Evolutionary conservation across 2,888 invertebrate species (phyloP).

Genomic region (Chironomus riparius): DNA sequence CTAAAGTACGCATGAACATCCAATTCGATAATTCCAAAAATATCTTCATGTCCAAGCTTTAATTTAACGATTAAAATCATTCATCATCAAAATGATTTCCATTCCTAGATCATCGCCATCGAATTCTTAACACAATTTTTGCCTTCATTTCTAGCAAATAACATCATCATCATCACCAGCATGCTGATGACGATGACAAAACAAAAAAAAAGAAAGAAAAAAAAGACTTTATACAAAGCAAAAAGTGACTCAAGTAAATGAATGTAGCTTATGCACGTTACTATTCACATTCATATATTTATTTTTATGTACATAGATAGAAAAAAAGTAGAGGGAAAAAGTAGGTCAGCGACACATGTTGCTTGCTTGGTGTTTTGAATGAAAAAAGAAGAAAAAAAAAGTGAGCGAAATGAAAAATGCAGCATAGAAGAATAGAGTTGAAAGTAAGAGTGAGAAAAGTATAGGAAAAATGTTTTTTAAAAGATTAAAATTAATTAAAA

Average conservation of each 20-base stretch:
- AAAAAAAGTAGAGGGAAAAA: neutral
- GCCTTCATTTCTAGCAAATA: too few species aligned
- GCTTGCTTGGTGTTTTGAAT: neutral
- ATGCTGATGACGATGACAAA: too few species aligned
- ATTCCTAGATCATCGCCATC: too few species aligned
- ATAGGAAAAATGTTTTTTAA: neutral
- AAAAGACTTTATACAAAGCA: neutral
- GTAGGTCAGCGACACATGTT: conserved; percentile 8
- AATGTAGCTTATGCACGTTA: neutral
- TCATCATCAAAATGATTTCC: too few species aligned
- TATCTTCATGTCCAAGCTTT: too few species aligned
- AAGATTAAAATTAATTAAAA: too few species aligned
- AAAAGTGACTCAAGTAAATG: neutral
- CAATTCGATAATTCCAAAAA: too few species aligned
- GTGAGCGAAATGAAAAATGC: neutral
- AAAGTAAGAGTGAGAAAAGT: neutral
- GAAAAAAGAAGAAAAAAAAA: neutral
- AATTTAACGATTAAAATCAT: too few species aligned
- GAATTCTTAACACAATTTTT: too few species aligned
- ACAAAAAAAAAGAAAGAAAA: neutral
- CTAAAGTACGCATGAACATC: too few species aligned
- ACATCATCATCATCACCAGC: too few species aligned
- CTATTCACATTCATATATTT: too few species aligned
- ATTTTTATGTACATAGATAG: neutral
- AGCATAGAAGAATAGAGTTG: neutral